phyloP scores from a whole-genome alignment of 2,113 vertebrate genomes.

The Tympanuchus pallidicinctus region DNA sequence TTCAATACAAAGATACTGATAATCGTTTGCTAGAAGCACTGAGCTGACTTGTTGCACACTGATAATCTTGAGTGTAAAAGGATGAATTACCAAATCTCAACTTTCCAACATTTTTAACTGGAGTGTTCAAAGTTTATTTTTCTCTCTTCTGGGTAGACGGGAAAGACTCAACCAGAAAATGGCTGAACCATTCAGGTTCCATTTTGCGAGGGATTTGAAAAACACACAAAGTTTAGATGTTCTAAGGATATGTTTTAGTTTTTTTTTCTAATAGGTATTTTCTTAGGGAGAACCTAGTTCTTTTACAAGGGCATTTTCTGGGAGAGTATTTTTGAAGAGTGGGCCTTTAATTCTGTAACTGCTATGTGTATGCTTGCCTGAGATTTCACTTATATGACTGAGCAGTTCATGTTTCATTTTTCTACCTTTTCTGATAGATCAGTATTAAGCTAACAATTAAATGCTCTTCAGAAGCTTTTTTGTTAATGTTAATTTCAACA shows the following conservation, averaged over 20 bases:
- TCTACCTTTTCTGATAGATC: background rate
- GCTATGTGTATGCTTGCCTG: background rate
- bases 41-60: background rate
- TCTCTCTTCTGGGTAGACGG: background rate
- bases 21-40: background rate
- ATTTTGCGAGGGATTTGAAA: background rate
- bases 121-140: background rate
- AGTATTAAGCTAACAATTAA: background rate
- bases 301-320: background rate
- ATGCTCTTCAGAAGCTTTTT: background rate
- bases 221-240: background rate
- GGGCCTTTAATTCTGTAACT: background rate
- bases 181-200: background rate
- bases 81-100: background rate
- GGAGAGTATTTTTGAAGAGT: background rate
- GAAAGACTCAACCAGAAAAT: background rate
- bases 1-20: background rate
- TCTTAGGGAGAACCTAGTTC: background rate
- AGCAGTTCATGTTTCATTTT: background rate
- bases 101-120: background rate
- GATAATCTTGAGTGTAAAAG: background rate
- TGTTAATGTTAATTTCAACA: background rate
- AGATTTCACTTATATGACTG: background rate
- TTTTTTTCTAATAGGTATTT: background rate
- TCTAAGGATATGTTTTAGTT: background rate